Percentiles rank a stretch among this genome's conserved stretches.
Conservation (phyloP, 2,797 vertebrate species). For the Halcyon chelicuti region DNA sequence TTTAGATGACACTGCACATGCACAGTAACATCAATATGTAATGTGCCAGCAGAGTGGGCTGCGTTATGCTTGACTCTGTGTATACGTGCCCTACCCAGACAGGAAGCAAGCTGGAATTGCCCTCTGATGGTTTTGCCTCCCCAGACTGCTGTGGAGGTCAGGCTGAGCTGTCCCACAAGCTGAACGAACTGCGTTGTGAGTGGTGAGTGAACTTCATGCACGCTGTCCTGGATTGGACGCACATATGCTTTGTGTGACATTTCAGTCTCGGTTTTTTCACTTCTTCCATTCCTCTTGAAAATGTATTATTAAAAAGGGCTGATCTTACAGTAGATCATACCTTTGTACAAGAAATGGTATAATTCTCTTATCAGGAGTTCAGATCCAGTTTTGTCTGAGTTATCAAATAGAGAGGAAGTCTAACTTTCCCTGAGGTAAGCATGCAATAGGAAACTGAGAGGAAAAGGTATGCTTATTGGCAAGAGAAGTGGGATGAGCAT, state of each 20-base stretch:
- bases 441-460: background rate
- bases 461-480: fast-evolving
- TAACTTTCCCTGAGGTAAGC: background rate
- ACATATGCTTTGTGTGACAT: background rate
- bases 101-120: background rate
- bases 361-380: background rate
- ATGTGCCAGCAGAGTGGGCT: background rate
- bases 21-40: background rate
- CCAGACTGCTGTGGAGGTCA: background rate
- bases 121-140: background rate
- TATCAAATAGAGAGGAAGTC: background rate
- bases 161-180: background rate
- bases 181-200: background rate
- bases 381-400: background rate
- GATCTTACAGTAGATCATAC: background rate
- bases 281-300: background rate
- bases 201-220: background rate
- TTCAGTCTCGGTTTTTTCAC: background rate
- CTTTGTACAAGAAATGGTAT: background rate
- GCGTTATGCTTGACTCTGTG: fast-evolving
- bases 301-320: background rate
- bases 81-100: background rate
- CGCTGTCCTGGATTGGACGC: background rate
- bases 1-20: background rate
- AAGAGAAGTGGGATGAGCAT: background rate